Base-by-base conservation (phyloP, 1,140 invertebrate genomes). In the Hylaeus volcanicus region DNA sequence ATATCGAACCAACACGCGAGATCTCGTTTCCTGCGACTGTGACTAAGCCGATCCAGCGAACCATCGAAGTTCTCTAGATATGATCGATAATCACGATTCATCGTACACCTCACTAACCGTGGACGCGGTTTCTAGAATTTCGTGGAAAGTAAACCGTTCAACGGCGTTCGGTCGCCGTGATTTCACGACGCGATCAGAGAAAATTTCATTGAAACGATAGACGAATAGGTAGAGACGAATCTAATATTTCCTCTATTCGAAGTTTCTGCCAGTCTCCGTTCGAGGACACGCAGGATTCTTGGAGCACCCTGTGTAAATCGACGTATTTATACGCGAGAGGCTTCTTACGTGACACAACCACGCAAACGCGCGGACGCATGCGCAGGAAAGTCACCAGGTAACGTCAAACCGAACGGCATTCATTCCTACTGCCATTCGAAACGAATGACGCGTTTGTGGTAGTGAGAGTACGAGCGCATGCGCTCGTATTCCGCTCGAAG, bases 361-460 rank as follows among this genome's bases (percentile, higher is more conserved):
- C 45, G 71, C 39, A 39, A 51, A 71, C 37, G 37, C 37, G 58
- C 14, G n/a, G 5, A n/a, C 61, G 37, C 70, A 64, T 65, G 66
- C 65, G 58, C 48, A 4, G 2, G 51, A 11, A 37, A 9, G 45
- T 41, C 53, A 15, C 14, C 65, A 76, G 75, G 75, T 63, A 72
- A 74, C 75, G 75, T 71, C 45, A 78, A 63, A 53, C 58, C 65
- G 75, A 72, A 51, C 63, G 68, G 75, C 71, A 79, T 79, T 73
- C 77, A 79, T 74, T 73, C 43, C 41, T 73, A 73, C 37, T 79
- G 14, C 61, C 77, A 45, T 79, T 77, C 61, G 71, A 74, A 65
- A 53, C 77, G 77, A 79, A 79, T 79, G 60, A 56, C 61, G 51
- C 41, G 70, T 39, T 14, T 48, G 71, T 65, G 71, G 45, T 73